Evolutionary conservation across 2,888 invertebrate genomes (phyloP).

Genomic region (Caenorhabditis imperialis): DNA sequence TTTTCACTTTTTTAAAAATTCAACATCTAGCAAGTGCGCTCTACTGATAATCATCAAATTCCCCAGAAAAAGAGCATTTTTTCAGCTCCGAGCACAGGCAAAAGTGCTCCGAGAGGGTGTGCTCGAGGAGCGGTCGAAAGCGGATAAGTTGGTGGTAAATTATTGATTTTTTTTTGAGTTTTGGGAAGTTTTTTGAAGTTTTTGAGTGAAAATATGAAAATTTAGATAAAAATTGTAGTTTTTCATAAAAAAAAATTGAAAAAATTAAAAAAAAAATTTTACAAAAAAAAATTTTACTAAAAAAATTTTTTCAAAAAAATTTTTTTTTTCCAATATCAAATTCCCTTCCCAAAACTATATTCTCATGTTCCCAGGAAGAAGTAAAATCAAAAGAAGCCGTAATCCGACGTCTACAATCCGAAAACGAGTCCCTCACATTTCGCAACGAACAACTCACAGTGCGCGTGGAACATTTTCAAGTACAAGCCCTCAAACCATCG

Average conservation of each 20-base stretch:
- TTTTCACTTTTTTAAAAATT: too few species aligned
- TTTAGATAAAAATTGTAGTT: too few species aligned
- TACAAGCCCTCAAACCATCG: neutral
- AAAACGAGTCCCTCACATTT: slow-evolving; percentile 90
- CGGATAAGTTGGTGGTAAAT: slow-evolving; percentile 83
- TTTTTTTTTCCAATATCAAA: too few species aligned
- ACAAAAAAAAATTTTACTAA: too few species aligned
- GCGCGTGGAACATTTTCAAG: slow-evolving; percentile 86
- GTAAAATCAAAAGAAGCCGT: slow-evolving; percentile 89
- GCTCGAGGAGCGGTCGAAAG: slow-evolving; percentile 90
- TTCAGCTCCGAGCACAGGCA: slow-evolving; percentile 90
- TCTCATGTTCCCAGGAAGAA: slow-evolving; percentile 82
- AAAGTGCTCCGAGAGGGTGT: slow-evolving; percentile 93
- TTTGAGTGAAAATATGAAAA: too few species aligned
- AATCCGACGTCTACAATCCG: slow-evolving; percentile 87
- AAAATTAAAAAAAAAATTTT: neutral
- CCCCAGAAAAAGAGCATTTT: too few species aligned
- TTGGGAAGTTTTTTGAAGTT: too few species aligned
- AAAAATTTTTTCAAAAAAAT: neutral
- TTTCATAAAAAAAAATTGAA: too few species aligned
- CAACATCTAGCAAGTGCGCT: too few species aligned
- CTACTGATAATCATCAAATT: too few species aligned
- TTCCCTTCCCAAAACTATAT: too few species aligned
- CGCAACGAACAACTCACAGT: slow-evolving; percentile 83
- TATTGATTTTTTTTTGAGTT: neutral